Conservation (phyloP, 2,113 vertebrate species). For the Chelonoidis abingdonii region DNA sequence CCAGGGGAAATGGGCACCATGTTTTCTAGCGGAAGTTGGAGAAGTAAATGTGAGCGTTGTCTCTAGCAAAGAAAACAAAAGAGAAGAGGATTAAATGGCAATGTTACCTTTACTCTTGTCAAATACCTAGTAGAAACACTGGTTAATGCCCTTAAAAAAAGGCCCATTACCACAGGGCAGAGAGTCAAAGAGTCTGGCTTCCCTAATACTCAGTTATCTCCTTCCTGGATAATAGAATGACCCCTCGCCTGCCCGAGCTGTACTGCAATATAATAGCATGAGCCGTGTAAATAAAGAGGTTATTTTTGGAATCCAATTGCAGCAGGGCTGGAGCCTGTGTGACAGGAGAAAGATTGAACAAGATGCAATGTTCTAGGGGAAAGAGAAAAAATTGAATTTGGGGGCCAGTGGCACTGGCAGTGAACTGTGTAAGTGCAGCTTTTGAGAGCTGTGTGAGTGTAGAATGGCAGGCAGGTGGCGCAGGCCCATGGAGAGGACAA, state of each 20-base stretch:
- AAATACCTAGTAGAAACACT: slow-evolving; percentile 77
- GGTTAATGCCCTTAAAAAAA: slow-evolving; percentile 80
- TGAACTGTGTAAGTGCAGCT: slow-evolving; percentile 7
- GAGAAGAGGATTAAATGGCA: slow-evolving; percentile 59
- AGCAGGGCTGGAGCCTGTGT: slow-evolving; percentile 71
- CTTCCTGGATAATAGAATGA: slow-evolving; percentile 88
- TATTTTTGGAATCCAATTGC: slow-evolving; percentile 87
- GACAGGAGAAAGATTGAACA: slow-evolving; percentile 79
- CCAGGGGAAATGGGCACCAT: background rate
- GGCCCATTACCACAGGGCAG: slow-evolving; percentile 77
- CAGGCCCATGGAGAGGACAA: accelerated
- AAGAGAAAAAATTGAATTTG: slow-evolving; percentile 71
- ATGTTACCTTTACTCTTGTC: slow-evolving; percentile 77
- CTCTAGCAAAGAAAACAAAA: background rate
- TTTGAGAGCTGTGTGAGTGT: accelerated
- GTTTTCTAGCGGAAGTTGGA: slow-evolving; percentile 8
- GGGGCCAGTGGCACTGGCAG: slow-evolving; percentile 33
- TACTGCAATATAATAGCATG: slow-evolving; percentile 82
- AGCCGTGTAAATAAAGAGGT: slow-evolving; percentile 85
- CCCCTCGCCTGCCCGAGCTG: slow-evolving; percentile 81
- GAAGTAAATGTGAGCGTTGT: background rate
- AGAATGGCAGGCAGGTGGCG: accelerated
- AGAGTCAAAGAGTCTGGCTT: slow-evolving; percentile 81
- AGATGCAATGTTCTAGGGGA: slow-evolving; percentile 69
- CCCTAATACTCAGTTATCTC: slow-evolving; percentile 80